Evolutionary conservation across 2,797 vertebrate species (phyloP), one percentile per base, ranked within the genome.

Genomic region (Babyrousa celebensis): DNA sequence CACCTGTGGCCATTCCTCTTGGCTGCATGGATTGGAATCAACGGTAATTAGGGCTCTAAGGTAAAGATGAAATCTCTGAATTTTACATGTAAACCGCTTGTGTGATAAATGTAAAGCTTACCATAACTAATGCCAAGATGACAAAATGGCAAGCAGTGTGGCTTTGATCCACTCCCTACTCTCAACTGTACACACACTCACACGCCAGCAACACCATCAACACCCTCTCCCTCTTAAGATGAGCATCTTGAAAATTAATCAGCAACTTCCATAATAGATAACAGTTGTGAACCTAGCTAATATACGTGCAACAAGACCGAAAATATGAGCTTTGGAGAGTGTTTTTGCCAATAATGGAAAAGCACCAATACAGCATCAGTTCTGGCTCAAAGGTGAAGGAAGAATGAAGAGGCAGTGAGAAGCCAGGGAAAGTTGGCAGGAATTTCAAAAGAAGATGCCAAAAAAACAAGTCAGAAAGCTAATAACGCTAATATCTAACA

Each of bases 381-480:
- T 91, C 67, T 88, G 60, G 29, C 60, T 75, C 84, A 58, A 93
- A 84, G n/a, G 29, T 40, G 15, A 68, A 85, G 29, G 15, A 68
- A 85, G 29, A 93, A 67, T 16, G 85, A 75, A 85, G 74, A 75
- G 56, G 17, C 9, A 63, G 21, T 36, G 84, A 79, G 65, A 85
- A 79, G n/a, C 52, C 78, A 80, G 60, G n/a, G 60, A 80, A 91
- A 54, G 60, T 85, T 79, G 94, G 67, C 84, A 68, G n/a, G 6
- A 32, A 52, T 85, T 88, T 91, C 67, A 16, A 84, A 88, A 79
- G 78, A 74, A 70, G 80, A 52, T 85, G 91, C 84, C 74, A 88
- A 82, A 89, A 89, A 88, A 12, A 3, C 43, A 75, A 71, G 78
- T 60, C 63, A 65, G 62, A 80, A 95, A 79, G 54, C 32, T 65